These are phyloP conservation scores for Cavia aperea DNA, from an alignment of 2,113 vertebrate genomes.

Conservation along the genomic window DNA sequence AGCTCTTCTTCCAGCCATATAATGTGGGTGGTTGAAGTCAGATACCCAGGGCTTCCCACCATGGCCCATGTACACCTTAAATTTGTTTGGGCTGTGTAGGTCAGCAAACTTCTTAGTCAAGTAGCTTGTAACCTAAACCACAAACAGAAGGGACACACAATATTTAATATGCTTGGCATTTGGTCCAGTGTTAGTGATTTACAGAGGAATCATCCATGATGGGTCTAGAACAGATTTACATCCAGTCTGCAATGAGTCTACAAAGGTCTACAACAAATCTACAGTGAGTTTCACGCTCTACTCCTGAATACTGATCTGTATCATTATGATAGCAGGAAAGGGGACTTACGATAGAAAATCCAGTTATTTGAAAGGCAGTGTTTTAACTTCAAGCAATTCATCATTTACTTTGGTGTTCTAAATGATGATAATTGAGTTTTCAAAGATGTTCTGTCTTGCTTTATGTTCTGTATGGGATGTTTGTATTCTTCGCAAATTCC, in stretches of 20 bases:
- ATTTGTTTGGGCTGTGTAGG: conserved; percentile 87
- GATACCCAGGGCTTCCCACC: conserved; percentile 96
- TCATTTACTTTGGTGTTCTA: not conserved
- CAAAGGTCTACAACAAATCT: not conserved
- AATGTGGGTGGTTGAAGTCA: conserved; percentile 96
- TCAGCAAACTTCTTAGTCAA: conserved; percentile 86
- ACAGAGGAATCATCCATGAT: not conserved
- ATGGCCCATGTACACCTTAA: conserved; percentile 85
- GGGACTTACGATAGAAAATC: not conserved
- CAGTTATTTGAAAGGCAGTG: not conserved
- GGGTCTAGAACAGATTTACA: accelerated
- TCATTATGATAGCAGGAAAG: not conserved
- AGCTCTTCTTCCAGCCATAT: conserved; percentile 91
- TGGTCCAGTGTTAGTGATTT: accelerated
- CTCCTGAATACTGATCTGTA: not conserved
- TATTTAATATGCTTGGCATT: accelerated
- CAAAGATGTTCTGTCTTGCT: not conserved
- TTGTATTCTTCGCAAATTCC: not conserved
- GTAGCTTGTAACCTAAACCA: conserved; percentile 82
- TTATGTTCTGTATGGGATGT: not conserved
- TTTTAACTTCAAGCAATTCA: not conserved
- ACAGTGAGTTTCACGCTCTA: not conserved
- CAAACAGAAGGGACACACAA: not conserved
- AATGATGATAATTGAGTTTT: too few relatives aligned
- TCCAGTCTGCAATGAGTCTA: accelerated